These are phyloP conservation scores for Ormyrus pomaceus DNA, from an alignment of 2,888 invertebrate genomes.

Conservation along the genomic window DNA sequence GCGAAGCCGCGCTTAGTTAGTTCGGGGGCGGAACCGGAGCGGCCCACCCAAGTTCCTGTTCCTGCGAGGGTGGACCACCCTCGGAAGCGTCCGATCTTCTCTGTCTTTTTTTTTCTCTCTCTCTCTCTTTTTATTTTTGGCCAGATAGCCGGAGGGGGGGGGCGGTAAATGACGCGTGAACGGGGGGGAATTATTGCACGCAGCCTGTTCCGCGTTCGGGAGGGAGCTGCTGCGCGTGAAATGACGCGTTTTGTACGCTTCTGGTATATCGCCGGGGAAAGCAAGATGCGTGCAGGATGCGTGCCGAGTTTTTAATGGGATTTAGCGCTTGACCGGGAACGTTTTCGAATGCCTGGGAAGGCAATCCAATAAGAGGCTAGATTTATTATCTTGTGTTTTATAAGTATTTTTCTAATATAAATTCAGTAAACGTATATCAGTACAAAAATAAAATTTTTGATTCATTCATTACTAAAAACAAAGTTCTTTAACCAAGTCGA, in stretches of 20 bases:
- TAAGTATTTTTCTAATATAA: too few species aligned
- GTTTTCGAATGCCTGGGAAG: too few species aligned
- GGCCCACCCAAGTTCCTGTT: conserved; percentile 42
- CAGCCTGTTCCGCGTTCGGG: background rate
- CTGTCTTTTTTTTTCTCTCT: conserved; percentile 1
- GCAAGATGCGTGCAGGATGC: background rate
- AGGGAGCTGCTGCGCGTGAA: conserved; percentile 4
- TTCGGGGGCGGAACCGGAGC: conserved; percentile 19
- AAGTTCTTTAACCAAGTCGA: background rate
- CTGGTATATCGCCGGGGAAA: conserved; percentile 1
- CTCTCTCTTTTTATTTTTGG: background rate
- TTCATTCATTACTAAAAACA: too few species aligned
- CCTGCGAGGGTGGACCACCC: conserved; percentile 64
- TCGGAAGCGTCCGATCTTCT: conserved; percentile 24
- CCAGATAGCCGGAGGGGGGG: background rate
- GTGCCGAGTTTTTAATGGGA: too few species aligned
- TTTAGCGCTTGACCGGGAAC: too few species aligned
- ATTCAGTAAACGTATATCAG: background rate
- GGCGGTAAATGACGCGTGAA: conserved; percentile 42
- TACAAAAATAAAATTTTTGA: too few species aligned
- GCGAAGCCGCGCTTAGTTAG: too few species aligned
- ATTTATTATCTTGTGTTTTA: too few species aligned
- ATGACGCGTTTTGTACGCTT: conserved; percentile 31
- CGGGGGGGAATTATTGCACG: conserved; percentile 38
- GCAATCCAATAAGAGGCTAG: too few species aligned